These are phyloP conservation scores for Plumapathes pennacea DNA, from an alignment of 92 coral and sea anemone genomes.

Conservation along the genomic window DNA sequence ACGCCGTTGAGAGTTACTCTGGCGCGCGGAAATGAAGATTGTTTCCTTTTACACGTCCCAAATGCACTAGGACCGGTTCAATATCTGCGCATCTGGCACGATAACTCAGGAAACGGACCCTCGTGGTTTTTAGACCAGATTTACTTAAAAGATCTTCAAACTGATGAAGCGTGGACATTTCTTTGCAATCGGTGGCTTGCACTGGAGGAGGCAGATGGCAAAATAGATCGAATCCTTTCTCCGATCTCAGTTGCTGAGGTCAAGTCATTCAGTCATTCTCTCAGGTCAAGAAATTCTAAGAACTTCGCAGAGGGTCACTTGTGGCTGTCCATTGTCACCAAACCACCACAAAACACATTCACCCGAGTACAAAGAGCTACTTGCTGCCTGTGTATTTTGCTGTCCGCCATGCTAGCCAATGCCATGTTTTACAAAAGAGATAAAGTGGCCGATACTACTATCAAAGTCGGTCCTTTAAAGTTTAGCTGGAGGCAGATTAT, in stretches of 20 bases:
- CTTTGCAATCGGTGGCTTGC: slow-evolving; percentile 69
- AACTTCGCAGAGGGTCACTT: slow-evolving; percentile 48
- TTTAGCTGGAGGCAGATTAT: slow-evolving; percentile 62
- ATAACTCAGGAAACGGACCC: slow-evolving; percentile 49
- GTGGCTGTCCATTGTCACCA: slow-evolving; percentile 62
- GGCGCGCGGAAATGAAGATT: slow-evolving; percentile 71
- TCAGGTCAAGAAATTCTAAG: slow-evolving; percentile 45
- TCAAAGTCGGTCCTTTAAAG: slow-evolving; percentile 70
- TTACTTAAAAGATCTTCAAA: slow-evolving; percentile 15
- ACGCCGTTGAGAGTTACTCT: slow-evolving; percentile 44
- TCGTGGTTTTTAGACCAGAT: slow-evolving; percentile 59
- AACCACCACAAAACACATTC: slow-evolving; percentile 37
- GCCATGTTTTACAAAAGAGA: slow-evolving; percentile 65
- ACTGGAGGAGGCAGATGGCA: slow-evolving; percentile 74
- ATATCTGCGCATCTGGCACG: slow-evolving; percentile 56
- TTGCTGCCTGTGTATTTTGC: slow-evolving; percentile 55
- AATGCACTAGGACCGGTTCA: slow-evolving; percentile 48
- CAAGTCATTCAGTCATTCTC: slow-evolving; percentile 50
- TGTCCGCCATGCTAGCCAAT: slow-evolving; percentile 66
- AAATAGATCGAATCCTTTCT: slow-evolving; percentile 56
- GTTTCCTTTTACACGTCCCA: slow-evolving; percentile 57
- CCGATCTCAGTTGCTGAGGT: slow-evolving; percentile 47
- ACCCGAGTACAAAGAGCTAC: slow-evolving; percentile 65
- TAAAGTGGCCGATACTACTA: slow-evolving; percentile 11
- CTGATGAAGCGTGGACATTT: slow-evolving; percentile 49